These are phyloP conservation scores for Plusia festucae DNA, from an alignment of 2,888 invertebrate species.

Conservation along the genomic window DNA sequence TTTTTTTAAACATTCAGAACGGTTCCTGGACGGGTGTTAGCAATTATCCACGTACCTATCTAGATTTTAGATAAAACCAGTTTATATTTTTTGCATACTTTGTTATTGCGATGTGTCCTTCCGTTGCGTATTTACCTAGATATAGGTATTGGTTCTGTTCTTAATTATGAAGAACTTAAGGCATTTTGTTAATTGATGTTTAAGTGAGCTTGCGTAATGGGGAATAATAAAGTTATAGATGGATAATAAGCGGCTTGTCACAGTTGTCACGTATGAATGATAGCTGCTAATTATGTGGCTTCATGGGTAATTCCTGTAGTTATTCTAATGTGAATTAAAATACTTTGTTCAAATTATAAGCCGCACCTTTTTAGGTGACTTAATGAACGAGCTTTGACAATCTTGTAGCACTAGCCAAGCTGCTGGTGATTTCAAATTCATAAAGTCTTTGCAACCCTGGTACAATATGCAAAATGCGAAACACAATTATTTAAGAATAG, in stretches of 20 bases:
- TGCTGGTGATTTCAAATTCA: too few species aligned
- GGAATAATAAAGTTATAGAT: slow-evolving; percentile 29
- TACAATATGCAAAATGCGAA: too few species aligned
- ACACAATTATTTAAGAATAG: too few species aligned
- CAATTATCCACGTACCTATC: slow-evolving; percentile 86
- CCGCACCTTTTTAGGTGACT: too few species aligned
- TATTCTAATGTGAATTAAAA: background rate
- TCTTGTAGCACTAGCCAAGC: too few species aligned
- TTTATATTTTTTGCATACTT: slow-evolving; percentile 72
- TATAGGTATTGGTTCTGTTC: slow-evolving; percentile 45
- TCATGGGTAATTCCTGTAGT: background rate
- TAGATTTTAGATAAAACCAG: slow-evolving; percentile 83
- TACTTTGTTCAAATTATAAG: background rate
- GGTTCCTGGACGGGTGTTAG: slow-evolving; percentile 78
- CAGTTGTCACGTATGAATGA: background rate
- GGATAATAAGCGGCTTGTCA: slow-evolving; percentile 22
- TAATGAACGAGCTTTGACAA: too few species aligned
- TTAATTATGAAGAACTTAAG: slow-evolving; percentile 42
- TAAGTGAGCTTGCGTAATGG: slow-evolving; percentile 51
- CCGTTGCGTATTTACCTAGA: slow-evolving; percentile 68
- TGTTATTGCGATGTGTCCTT: slow-evolving; percentile 77
- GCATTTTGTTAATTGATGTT: slow-evolving; percentile 47
- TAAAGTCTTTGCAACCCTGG: too few species aligned
- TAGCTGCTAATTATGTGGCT: background rate
- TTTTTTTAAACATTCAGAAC: slow-evolving; percentile 79